Evolutionary conservation across 2,888 invertebrate species (phyloP).

Genomic region (Poecilobothrus nobilitatus): DNA sequence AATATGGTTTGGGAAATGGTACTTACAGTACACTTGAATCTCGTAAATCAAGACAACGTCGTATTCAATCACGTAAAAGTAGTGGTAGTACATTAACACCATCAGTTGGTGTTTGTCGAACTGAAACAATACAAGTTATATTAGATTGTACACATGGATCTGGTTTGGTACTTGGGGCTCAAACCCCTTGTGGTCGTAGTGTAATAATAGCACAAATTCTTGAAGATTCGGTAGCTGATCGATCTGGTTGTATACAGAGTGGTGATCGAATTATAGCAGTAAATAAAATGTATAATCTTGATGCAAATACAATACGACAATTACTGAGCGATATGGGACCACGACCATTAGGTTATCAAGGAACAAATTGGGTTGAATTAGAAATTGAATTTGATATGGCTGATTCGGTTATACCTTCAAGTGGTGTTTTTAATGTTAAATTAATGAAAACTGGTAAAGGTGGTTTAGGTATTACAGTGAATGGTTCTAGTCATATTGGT

Average conservation of each 20-base stretch:
- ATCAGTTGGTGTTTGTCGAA: constrained; percentile 38
- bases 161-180: constrained; percentile 37
- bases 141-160: constrained; percentile 44
- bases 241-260: constrained; percentile 65
- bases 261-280: constrained; percentile 79
- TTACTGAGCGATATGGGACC: constrained; percentile 36
- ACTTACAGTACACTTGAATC: constrained; percentile 48
- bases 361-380: constrained; percentile 60
- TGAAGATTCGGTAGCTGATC: constrained; percentile 45
- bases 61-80: constrained; percentile 14
- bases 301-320: constrained; percentile 49
- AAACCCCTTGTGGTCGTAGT: constrained; percentile 36
- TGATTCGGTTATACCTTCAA: constrained; percentile 81
- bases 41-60: constrained; percentile 40
- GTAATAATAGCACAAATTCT: constrained; percentile 39
- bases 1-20: constrained; percentile 47
- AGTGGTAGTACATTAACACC: constrained; percentile 28
- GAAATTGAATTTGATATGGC: constrained; percentile 86
- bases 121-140: constrained; percentile 42
- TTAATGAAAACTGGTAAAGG: constrained; percentile 63
- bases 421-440: constrained; percentile 85
- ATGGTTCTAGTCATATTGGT: constrained; percentile 48
- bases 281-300: constrained; percentile 66
- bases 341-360: constrained; percentile 42
- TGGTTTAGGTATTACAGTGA: constrained; percentile 85